Evolutionary conservation across 2,113 vertebrate genomes (phyloP).

Genomic region (Mesitornis unicolor): DNA sequence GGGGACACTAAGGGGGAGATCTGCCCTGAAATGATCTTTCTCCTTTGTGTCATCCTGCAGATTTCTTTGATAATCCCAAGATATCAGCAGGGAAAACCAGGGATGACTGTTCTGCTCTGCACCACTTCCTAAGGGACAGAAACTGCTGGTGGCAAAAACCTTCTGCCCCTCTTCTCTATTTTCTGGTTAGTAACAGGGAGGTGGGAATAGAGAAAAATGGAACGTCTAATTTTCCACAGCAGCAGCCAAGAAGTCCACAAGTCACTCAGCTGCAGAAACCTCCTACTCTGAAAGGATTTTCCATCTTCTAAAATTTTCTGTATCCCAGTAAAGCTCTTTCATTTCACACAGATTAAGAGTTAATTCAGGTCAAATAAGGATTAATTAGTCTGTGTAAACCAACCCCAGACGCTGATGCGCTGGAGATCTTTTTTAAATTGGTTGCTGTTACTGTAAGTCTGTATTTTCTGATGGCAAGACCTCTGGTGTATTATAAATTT

Average conservation of each 20-base stretch:
- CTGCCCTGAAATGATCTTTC: background rate
- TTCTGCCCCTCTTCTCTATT: background rate
- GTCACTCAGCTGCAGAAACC: constrained; percentile 12
- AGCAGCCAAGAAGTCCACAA: background rate
- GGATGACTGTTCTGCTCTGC: background rate
- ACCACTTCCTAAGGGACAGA: background rate
- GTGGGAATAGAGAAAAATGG: background rate
- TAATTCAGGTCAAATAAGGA: constrained; percentile 75
- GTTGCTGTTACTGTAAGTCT: constrained; percentile 59
- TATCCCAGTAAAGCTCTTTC: constrained; percentile 52
- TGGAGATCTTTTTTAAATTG: constrained; percentile 64
- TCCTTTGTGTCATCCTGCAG: background rate
- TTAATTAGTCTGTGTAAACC: constrained; percentile 72
- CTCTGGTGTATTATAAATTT: constrained; percentile 65
- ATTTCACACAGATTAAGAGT: constrained; percentile 70
- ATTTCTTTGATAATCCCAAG: background rate
- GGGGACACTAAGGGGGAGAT: background rate
- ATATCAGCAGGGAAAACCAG: background rate
- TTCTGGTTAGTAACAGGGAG: background rate
- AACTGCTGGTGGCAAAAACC: constrained; percentile 6
- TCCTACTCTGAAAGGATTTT: constrained; percentile 9
- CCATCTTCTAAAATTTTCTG: constrained; percentile 20
- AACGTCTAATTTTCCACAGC: background rate
- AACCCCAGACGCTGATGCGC: constrained; percentile 55
- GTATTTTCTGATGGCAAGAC: constrained; percentile 59